These are phyloP conservation scores for Serripes groenlandicus DNA, from an alignment of 2,888 invertebrate genomes.

Conservation along the genomic window DNA sequence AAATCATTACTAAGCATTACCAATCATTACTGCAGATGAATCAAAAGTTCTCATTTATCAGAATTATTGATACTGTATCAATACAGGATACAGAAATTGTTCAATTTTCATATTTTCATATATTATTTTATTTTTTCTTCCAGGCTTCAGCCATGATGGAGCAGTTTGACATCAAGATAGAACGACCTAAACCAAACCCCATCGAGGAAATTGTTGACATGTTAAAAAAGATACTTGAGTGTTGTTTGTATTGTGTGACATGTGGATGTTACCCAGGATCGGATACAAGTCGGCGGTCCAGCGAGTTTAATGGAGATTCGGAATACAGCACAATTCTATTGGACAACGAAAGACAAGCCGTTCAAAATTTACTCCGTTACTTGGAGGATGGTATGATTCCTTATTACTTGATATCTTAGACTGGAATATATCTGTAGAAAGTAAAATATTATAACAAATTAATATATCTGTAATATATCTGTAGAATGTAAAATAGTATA, in stretches of 20 bases:
- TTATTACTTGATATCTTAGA: no score
- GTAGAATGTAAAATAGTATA: no score
- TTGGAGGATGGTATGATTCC: constrained; percentile 74
- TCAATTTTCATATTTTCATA: no score
- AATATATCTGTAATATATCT: neutral
- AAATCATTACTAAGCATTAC: no score
- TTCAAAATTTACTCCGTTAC: constrained; percentile 78
- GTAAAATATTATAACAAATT: constrained; percentile 2
- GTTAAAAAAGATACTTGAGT: constrained; percentile 73
- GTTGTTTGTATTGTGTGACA: constrained; percentile 76
- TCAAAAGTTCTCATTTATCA: no score
- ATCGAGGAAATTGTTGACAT: constrained; percentile 74
- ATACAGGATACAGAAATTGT: no score
- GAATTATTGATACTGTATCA: no score
- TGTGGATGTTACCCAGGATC: constrained; percentile 79
- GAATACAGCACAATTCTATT: constrained; percentile 75
- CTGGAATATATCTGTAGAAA: no score
- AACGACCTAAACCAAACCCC: constrained; percentile 71
- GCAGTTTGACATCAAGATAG: constrained; percentile 74
- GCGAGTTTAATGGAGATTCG: constrained; percentile 66
- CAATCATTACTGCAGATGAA: no score
- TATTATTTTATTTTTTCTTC: no score
- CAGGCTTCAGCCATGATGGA: constrained; percentile 70
- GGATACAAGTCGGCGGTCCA: constrained; percentile 36
- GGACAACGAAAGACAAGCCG: constrained; percentile 78